These are phyloP conservation scores for Festucalex cinctus DNA, from an alignment of 2,113 vertebrate genomes.

Conservation along the genomic window DNA sequence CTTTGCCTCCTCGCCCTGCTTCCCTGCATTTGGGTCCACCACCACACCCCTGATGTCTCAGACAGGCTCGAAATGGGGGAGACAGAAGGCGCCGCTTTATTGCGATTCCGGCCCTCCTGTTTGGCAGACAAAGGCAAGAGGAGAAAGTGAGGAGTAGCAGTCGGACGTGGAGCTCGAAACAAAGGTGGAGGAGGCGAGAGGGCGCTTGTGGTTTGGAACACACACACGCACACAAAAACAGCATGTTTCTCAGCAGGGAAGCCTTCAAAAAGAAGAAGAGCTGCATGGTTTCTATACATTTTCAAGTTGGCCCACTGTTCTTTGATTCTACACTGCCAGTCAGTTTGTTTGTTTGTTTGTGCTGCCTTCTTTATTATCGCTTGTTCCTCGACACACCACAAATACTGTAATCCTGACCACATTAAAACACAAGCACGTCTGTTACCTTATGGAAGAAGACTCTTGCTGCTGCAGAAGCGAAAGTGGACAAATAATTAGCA, in stretches of 20 bases:
- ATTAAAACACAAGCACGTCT: too few species aligned
- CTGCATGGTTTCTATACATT: not conserved
- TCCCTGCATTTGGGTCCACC: too few species aligned
- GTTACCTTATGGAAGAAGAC: too few species aligned
- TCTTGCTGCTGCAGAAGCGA: too few species aligned
- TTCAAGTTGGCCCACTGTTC: not conserved
- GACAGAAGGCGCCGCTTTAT: conserved; percentile 23
- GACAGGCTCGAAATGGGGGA: too few species aligned
- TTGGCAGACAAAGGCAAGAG: not conserved
- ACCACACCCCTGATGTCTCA: too few species aligned
- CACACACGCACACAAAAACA: not conserved
- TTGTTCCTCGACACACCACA: too few species aligned
- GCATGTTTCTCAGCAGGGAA: not conserved
- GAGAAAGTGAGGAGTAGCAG: not conserved
- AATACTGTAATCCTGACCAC: too few species aligned
- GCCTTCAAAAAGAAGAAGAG: not conserved
- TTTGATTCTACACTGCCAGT: not conserved
- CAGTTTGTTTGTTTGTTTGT: not conserved
- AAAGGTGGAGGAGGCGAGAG: conserved; percentile 10
- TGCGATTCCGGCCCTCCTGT: conserved; percentile 33
- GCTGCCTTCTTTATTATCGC: not conserved
- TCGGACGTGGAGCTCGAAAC: not conserved
- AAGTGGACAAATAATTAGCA: too few species aligned
- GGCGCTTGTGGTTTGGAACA: not conserved
- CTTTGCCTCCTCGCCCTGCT: too few species aligned